Evolutionary conservation across 1,140 invertebrate genomes (phyloP), one percentile per base, ranked within the genome.

Genomic region (Cheumatopsyche charites): DNA sequence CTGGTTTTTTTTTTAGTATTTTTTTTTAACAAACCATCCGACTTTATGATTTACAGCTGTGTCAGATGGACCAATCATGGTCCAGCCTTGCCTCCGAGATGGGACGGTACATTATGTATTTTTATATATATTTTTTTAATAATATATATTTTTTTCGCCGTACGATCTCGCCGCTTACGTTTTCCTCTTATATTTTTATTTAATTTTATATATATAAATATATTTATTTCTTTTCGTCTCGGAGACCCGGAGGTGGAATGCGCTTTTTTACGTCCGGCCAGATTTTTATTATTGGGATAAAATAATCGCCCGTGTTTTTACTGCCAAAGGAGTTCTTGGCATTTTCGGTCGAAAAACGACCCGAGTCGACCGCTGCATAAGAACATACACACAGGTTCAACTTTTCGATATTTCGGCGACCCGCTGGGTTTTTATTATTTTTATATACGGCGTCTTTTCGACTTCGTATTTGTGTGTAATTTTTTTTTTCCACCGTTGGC

Each of bases 231-330:
- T 68, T 68, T 55, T 42, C 62, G 29, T 63, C 62, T 47, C 63
- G 55, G 55, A 25, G 55, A 52, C 43, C 63, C 23, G 63, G 47
- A 75, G 74, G 71, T 73, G 74, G 74, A 75, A 75, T 75, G 74
- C 71, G 71, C 66, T 52, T 73, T 72, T 75, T 75, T 73, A 75
- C 74, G 71, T 75, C 63, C 68, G 71, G 68, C 61, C 74, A 75
- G 74, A 75, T 73, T 75, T 75, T 75, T 75, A 75, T 73, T 68
- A 68, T 68, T 68, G 74, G 55, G 74, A 75, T 75, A 63, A 73
- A 75, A 75, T 73, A 75, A 70, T 70, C 68, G 68, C 55, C 25
- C 45, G 66, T 75, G 67, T 72, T 75, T 62, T 70, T 70, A 72
- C 65, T 67, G 74, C 66, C 55, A 67, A 71, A 70, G 55, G 70